A percentile compares a stretch with the other conserved stretches of the same genome.
These are phyloP conservation scores for Mellivora capensis DNA, from an alignment of 2,113 vertebrate genomes.

Conservation along the genomic window DNA sequence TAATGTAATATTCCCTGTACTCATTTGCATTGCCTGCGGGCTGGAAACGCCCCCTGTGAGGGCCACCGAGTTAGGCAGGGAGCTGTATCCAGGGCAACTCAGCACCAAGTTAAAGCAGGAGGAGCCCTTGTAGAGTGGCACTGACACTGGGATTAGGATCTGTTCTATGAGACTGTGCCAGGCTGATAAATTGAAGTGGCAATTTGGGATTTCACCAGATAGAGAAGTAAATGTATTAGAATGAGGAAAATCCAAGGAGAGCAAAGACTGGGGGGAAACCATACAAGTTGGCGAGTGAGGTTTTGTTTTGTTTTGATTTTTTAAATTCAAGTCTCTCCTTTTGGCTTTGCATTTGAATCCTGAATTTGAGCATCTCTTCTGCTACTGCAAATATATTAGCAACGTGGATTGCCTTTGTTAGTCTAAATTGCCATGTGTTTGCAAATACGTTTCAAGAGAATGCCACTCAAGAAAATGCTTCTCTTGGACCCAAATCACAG, in stretches of 20 bases:
- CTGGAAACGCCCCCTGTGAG: constrained; percentile 70
- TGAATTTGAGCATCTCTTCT: constrained; percentile 67
- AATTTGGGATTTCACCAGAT: constrained; percentile 74
- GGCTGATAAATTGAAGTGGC: constrained; percentile 73
- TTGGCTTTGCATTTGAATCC: constrained; percentile 49
- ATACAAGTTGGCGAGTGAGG: constrained; percentile 28
- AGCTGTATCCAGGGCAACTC: constrained; percentile 78
- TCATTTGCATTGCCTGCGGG: constrained; percentile 78
- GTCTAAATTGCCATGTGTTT: constrained; percentile 71
- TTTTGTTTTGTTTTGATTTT: constrained; percentile 56
- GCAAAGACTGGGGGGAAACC: constrained; percentile 1
- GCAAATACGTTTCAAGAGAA: constrained; percentile 72
- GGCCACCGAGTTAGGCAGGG: constrained; percentile 59
- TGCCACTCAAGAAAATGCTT: constrained; percentile 64
- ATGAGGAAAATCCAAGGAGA: constrained; percentile 47
- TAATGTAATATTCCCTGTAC: constrained; percentile 74
- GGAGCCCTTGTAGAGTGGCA: constrained; percentile 40
- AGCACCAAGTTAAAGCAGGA: constrained; percentile 34
- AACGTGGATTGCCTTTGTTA: constrained; percentile 72
- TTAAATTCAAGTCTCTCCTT: constrained; percentile 54
- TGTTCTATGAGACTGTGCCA: constrained; percentile 40
- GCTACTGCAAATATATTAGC: constrained; percentile 62
- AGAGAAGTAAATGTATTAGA: constrained; percentile 62
- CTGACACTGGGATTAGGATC: constrained; percentile 71
- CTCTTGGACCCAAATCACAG: constrained; percentile 64